Percentiles rank a stretch among this genome's conserved stretches.
Conservation (phyloP, 64 coral and sea anemone genomes). For the Montipora sp. region DNA sequence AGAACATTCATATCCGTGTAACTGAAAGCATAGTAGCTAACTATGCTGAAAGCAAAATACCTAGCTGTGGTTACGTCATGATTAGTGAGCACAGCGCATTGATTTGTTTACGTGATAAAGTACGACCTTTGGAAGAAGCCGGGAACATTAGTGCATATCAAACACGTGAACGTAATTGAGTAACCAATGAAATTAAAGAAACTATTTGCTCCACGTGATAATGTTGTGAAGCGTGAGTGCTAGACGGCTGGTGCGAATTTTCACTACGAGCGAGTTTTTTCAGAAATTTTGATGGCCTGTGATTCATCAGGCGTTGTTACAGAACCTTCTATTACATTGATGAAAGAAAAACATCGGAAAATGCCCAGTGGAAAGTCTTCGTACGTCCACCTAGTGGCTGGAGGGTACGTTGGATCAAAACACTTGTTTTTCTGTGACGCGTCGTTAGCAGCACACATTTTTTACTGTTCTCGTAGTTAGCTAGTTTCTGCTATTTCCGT, state of each 20-base stretch:
- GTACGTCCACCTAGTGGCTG: constrained; percentile 63
- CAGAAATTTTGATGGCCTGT: background rate
- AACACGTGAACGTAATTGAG: constrained; percentile 20
- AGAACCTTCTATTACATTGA: background rate
- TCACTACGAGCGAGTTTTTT: background rate
- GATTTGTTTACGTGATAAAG: constrained; percentile 4
- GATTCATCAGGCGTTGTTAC: background rate
- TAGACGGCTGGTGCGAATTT: background rate
- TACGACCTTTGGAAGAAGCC: background rate
- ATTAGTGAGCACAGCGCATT: no score
- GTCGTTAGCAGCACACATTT: no score
- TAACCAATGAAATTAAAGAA: constrained; percentile 48
- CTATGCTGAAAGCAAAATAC: no score
- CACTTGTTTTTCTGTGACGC: background rate
- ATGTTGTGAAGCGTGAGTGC: background rate
- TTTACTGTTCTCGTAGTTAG: no score
- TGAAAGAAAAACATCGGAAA: background rate
- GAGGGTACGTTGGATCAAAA: constrained; percentile 56
- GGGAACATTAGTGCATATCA: background rate
- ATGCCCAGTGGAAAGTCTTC: constrained; percentile 37
- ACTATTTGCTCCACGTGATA: background rate
- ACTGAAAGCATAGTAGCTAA: no score
- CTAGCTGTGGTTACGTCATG: no score
- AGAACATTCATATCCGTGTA: no score
- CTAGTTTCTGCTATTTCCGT: no score